These are phyloP conservation scores for Macrotrachela quadricornifera DNA, from an alignment of 1,140 invertebrate genomes.

Conservation along the genomic window DNA sequence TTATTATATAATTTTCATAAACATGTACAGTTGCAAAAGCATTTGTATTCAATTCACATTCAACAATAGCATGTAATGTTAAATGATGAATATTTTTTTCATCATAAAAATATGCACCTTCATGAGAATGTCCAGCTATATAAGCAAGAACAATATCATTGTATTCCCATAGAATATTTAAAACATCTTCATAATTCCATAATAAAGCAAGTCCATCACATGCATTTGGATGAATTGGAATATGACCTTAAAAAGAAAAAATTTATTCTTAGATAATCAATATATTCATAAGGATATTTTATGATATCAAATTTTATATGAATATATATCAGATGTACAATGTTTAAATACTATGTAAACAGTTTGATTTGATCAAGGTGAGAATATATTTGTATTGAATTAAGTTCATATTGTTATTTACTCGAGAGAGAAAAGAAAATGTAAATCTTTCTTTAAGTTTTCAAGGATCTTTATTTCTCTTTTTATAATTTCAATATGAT, in stretches of 20 bases:
- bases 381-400: too few species aligned
- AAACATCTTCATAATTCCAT: constrained; percentile 22
- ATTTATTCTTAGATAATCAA: too few species aligned
- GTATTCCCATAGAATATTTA: constrained; percentile 15
- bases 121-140: constrained; percentile 22
- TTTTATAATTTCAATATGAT: too few species aligned
- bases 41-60: constrained; percentile 15
- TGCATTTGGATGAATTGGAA: constrained; percentile 15
- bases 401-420: too few species aligned
- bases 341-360: too few species aligned
- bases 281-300: too few species aligned
- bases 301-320: too few species aligned
- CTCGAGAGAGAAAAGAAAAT: too few species aligned
- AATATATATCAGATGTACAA: too few species aligned
- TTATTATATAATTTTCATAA: constrained; percentile 13
- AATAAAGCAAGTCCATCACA: constrained; percentile 13
- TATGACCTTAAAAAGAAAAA: constrained; percentile 19
- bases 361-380: too few species aligned
- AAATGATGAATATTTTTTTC: constrained; percentile 20
- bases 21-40: constrained; percentile 21
- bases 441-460: too few species aligned
- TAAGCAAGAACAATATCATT: constrained; percentile 17
- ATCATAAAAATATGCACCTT: constrained; percentile 17
- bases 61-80: constrained; percentile 19
- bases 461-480: too few species aligned